These are phyloP conservation scores for Dilophus febrilis DNA, from an alignment of 2,888 invertebrate genomes.

Conservation along the genomic window DNA sequence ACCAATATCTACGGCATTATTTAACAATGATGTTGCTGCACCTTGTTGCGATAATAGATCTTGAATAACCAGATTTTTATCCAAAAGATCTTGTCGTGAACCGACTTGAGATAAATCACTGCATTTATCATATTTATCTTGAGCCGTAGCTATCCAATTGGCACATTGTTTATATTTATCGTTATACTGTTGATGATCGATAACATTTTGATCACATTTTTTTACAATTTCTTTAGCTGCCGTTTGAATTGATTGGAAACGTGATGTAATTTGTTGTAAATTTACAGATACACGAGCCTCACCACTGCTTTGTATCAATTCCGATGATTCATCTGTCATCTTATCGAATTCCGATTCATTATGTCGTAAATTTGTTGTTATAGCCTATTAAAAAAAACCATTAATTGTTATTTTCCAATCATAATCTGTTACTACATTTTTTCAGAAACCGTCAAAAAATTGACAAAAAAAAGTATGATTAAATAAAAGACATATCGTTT, in stretches of 20 bases:
- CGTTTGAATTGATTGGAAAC: conserved; percentile 77
- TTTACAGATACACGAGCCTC: conserved; percentile 75
- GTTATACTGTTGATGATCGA: conserved; percentile 61
- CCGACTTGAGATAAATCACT: conserved; percentile 42
- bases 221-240: conserved; percentile 81
- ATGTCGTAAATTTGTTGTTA: conserved; percentile 60
- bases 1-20: conserved; percentile 70
- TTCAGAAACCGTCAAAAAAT: too few species aligned
- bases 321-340: conserved; percentile 68
- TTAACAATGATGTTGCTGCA: conserved; percentile 55
- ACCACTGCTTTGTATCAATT: conserved; percentile 67
- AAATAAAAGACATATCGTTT: background rate
- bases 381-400: conserved; percentile 40
- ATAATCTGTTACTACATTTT: background rate
- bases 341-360: conserved; percentile 78
- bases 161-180: conserved; percentile 72
- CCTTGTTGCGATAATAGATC: conserved; percentile 60
- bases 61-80: conserved; percentile 51
- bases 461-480: background rate
- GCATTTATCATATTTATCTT: conserved; percentile 51
- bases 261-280: conserved; percentile 74
- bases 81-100: conserved; percentile 49
- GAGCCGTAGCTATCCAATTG: conserved; percentile 61
- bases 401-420: conserved; percentile 6
- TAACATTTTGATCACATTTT: conserved; percentile 77